These are phyloP conservation scores for Stomatorhinus walkeri DNA, from an alignment of 2,797 vertebrate genomes.

Conservation along the genomic window DNA sequence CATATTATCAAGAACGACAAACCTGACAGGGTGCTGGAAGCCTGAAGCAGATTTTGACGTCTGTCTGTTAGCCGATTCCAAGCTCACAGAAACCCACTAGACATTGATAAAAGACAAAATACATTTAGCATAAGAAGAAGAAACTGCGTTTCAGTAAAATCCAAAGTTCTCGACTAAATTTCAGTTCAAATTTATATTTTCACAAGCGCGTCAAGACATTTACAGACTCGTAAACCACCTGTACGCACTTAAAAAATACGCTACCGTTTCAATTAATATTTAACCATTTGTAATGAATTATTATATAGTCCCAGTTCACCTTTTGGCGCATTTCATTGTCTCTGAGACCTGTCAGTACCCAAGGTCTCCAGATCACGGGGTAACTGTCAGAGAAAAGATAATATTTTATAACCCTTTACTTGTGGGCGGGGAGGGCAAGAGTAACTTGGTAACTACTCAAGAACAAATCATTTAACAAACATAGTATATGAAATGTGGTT, in stretches of 20 bases:
- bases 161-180: neutral
- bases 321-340: slow-evolving; percentile 29
- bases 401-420: neutral
- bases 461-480: neutral
- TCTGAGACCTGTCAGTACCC: slow-evolving; percentile 41
- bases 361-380: slow-evolving; percentile 60
- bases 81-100: slow-evolving; percentile 13
- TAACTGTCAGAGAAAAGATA: slow-evolving; percentile 38
- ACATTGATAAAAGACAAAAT: neutral
- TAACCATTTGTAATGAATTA: neutral
- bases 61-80: slow-evolving; percentile 11
- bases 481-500: neutral
- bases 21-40: slow-evolving; percentile 73
- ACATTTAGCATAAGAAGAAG: neutral
- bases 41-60: slow-evolving; percentile 49
- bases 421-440: neutral
- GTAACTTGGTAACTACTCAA: neutral
- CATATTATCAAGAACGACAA: slow-evolving; percentile 29
- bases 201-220: neutral
- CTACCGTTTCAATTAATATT: neutral
- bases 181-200: neutral
- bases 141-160: neutral
- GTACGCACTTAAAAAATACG: neutral
- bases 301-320: neutral
- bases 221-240: neutral